phyloP scores from a whole-genome alignment of 2,113 vertebrate genomes.

The Actinemys pallida region DNA sequence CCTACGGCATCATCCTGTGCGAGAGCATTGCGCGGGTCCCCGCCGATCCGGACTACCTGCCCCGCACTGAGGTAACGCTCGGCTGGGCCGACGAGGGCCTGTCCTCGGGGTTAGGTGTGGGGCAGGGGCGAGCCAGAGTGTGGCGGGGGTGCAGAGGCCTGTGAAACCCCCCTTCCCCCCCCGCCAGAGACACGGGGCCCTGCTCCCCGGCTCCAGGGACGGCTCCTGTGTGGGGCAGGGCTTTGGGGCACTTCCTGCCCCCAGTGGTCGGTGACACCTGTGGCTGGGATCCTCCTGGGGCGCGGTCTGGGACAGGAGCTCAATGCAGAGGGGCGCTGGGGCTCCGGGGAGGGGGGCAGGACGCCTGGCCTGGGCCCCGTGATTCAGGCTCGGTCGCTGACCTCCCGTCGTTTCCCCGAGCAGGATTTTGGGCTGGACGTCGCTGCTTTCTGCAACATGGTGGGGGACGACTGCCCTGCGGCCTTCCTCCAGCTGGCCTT shows the following conservation, averaged over 20 bases:
- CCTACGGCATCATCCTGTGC: conserved; percentile 94
- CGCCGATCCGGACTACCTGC: conserved; percentile 94
- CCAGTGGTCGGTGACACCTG: too few species aligned
- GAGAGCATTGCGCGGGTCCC: conserved; percentile 94
- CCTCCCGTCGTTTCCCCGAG: not conserved
- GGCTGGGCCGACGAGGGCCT: not conserved
- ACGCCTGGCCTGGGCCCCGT: not conserved
- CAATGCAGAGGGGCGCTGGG: not conserved
- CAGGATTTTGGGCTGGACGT: conserved; percentile 95
- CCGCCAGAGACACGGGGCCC: too few species aligned
- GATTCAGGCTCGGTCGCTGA: not conserved
- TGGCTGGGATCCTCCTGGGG: not conserved
- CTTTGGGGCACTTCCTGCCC: not conserved
- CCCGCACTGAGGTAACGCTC: conserved; percentile 90
- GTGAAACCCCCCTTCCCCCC: too few species aligned
- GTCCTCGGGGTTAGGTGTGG: too few species aligned
- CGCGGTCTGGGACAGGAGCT: not conserved
- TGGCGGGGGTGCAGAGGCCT: too few species aligned
- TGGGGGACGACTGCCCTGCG: conserved; percentile 86
- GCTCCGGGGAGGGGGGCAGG: not conserved
- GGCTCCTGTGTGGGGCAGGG: too few species aligned
- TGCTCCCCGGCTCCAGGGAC: too few species aligned
- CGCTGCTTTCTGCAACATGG: conserved; percentile 87
- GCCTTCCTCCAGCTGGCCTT: conserved; percentile 90
- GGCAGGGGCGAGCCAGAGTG: too few species aligned